phyloP scores from a whole-genome alignment of 2,888 invertebrate species.

The Diaperis boleti region DNA sequence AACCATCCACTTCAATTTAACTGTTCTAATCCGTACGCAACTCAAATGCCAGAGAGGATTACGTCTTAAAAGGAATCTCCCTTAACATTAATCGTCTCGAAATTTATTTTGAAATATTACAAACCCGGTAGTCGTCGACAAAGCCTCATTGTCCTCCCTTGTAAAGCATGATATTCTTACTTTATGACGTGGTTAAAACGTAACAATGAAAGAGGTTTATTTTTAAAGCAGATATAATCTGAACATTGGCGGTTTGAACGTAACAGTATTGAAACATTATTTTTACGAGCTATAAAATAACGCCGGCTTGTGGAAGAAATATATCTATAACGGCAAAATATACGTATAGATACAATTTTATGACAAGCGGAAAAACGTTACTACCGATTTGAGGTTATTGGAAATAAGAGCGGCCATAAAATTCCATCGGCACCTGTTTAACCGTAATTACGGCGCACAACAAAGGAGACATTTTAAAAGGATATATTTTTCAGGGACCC shows the following conservation, averaged over 20 bases:
- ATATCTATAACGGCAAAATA: conserved; percentile 34
- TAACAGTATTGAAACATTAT: conserved; percentile 44
- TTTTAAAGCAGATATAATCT: conserved; percentile 42
- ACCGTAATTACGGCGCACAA: conserved; percentile 2
- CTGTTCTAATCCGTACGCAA: no score
- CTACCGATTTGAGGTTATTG: conserved; percentile 5
- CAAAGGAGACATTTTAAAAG: background rate
- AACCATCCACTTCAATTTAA: no score
- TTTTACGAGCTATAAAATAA: conserved; percentile 48
- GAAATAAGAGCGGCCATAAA: conserved; percentile 22
- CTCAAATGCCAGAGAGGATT: background rate
- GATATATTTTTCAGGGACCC: conserved; percentile 72
- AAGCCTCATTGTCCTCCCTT: conserved; percentile 6
- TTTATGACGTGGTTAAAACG: conserved; percentile 29
- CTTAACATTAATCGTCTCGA: background rate
- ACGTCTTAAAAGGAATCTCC: background rate
- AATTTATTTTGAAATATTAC: conserved; percentile 1
- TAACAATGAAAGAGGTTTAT: conserved; percentile 37
- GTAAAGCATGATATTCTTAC: conserved; percentile 6
- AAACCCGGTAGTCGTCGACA: background rate
- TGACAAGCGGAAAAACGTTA: conserved; percentile 19
- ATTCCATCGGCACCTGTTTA: conserved; percentile 32
- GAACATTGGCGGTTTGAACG: conserved; percentile 42
- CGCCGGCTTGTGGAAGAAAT: conserved; percentile 15
- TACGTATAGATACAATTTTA: conserved; percentile 34